Percentiles rank a stretch among this genome's conserved stretches.
phyloP scores from a whole-genome alignment of 2,113 vertebrate genomes.

The Odontophorus gujanensis region DNA sequence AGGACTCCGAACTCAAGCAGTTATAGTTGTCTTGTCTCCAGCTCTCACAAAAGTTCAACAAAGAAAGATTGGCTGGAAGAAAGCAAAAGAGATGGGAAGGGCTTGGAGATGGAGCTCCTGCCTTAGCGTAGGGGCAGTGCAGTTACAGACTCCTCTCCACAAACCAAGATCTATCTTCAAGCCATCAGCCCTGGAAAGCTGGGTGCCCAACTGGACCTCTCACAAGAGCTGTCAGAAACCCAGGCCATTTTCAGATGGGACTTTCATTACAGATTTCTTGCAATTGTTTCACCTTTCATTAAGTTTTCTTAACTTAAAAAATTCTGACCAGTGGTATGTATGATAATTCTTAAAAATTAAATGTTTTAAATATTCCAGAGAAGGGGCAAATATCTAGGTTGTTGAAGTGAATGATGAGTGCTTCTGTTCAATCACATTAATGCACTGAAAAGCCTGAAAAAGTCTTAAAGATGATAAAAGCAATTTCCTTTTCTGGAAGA shows the following conservation, averaged over 20 bases:
- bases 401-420: accelerated
- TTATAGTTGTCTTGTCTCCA: neutral
- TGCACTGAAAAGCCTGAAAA: neutral
- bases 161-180: neutral
- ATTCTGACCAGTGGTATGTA: neutral
- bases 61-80: accelerated
- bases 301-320: neutral
- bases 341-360: neutral
- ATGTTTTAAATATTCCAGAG: neutral
- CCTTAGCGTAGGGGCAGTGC: neutral
- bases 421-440: neutral
- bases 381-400: neutral
- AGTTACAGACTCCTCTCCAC: neutral
- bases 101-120: neutral
- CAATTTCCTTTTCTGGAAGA: neutral
- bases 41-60: neutral
- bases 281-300: neutral
- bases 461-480: neutral
- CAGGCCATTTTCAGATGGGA: neutral
- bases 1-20: neutral
- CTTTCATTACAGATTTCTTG: neutral
- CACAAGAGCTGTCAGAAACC: neutral
- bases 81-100: neutral
- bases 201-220: neutral
- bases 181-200: neutral